A percentile compares a stretch with the other conserved stretches of the same genome.
phyloP scores from a whole-genome alignment of 2,113 vertebrate species.

The Planiliza haematocheilus region DNA sequence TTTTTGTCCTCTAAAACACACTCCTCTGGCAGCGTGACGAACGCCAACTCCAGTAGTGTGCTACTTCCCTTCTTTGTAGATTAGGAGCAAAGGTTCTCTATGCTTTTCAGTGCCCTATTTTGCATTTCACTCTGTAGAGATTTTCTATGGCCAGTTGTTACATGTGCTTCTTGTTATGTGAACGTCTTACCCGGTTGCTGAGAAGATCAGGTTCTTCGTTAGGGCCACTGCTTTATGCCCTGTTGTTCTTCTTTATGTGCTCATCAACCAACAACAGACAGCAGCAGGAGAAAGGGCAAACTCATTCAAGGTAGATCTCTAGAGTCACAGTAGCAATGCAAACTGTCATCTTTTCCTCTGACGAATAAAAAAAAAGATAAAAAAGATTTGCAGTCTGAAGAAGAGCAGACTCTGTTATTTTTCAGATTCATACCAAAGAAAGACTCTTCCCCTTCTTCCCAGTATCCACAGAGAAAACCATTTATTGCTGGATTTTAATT shows the following conservation, averaged over 20 bases:
- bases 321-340: too few species aligned
- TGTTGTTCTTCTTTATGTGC: background rate
- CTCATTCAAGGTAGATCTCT: background rate
- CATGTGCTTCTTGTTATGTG: conserved; percentile 20
- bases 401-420: too few species aligned
- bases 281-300: background rate
- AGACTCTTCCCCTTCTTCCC: too few species aligned
- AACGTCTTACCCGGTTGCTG: background rate
- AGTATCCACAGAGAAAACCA: too few species aligned
- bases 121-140: conserved; percentile 7
- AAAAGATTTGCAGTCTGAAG: too few species aligned
- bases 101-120: background rate
- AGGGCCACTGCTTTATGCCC: background rate
- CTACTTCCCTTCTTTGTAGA: background rate
- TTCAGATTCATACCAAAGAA: too few species aligned
- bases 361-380: too few species aligned
- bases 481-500: too few species aligned
- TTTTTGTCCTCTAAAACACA: conserved; percentile 22
- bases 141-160: conserved; percentile 28
- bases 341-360: too few species aligned
- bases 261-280: too few species aligned
- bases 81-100: conserved; percentile 12
- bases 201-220: background rate
- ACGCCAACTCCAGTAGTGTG: background rate
- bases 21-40: conserved; percentile 21